Conservation (phyloP, 2,113 vertebrate genomes). For the Etheostoma spectabile region DNA sequence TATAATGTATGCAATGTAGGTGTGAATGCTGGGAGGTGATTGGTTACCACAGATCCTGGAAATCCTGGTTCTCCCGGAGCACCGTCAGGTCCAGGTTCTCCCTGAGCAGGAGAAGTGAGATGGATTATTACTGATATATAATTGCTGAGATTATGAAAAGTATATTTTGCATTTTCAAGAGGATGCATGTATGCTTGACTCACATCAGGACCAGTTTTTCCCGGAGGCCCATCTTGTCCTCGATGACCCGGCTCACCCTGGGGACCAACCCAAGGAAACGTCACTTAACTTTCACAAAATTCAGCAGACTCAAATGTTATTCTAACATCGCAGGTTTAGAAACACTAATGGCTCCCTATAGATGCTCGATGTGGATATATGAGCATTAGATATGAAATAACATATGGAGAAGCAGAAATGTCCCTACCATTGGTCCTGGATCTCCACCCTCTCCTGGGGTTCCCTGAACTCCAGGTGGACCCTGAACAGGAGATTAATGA, state of each 20-base stretch:
- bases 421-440: conserved; percentile 90
- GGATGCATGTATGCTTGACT: conserved; percentile 60
- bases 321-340: background rate
- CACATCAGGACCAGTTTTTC: conserved; percentile 95
- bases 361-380: background rate
- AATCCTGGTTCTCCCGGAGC: conserved; percentile 90
- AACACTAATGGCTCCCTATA: background rate
- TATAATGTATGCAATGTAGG: background rate
- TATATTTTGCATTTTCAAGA: background rate
- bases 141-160: background rate
- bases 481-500: conserved; percentile 76
- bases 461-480: conserved; percentile 89
- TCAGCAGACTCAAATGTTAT: background rate
- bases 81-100: conserved; percentile 90
- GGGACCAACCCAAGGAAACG: conserved; percentile 5
- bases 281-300: background rate
- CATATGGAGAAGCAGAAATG: rapidly evolving
- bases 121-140: background rate
- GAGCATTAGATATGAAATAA: background rate
- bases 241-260: conserved; percentile 91
- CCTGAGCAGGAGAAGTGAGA: conserved; percentile 78
- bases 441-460: conserved; percentile 93
- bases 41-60: conserved; percentile 90
- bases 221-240: conserved; percentile 92
- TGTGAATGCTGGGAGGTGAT: background rate